phyloP scores from a whole-genome alignment of 2,113 vertebrate species.

The Dryoscopus gambensis region DNA sequence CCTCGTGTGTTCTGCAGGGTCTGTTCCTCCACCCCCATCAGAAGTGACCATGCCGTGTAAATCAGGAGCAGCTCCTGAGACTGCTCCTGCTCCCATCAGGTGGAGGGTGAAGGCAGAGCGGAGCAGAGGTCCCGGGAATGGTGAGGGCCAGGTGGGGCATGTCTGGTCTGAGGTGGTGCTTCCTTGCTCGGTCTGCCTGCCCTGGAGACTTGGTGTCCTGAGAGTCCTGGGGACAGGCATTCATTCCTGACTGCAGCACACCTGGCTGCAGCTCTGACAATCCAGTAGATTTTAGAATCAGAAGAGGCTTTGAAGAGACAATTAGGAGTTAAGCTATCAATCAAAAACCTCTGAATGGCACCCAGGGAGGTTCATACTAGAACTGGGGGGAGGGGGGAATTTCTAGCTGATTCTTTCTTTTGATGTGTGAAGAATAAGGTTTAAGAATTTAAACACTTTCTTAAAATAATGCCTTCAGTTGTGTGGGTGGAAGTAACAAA shows the following conservation, averaged over 20 bases:
- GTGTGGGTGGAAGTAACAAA: constrained; percentile 8
- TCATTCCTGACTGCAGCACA: not conserved
- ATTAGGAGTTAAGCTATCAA: not conserved
- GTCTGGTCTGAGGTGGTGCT: accelerated
- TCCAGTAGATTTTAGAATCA: not conserved
- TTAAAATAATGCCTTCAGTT: constrained; percentile 17
- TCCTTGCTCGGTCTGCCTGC: not conserved
- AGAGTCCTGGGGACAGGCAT: not conserved
- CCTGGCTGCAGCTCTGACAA: not conserved
- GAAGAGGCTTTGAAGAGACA: not conserved
- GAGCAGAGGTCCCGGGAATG: not conserved
- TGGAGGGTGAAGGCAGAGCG: not conserved
- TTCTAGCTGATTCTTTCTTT: not conserved
- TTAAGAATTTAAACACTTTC: not conserved
- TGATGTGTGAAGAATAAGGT: not conserved
- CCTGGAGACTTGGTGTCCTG: not conserved
- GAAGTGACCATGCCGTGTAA: not conserved
- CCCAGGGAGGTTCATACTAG: not conserved
- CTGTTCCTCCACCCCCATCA: not conserved
- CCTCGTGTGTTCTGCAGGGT: not conserved
- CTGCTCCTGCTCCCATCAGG: not conserved
- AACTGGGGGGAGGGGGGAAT: not conserved
- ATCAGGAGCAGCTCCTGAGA: accelerated
- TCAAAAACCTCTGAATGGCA: not conserved
- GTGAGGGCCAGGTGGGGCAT: not conserved